Percentiles rank a stretch among this genome's conserved stretches.
Evolutionary conservation across 1,140 invertebrate genomes (phyloP).

Genomic region (Eumeta japonica): DNA sequence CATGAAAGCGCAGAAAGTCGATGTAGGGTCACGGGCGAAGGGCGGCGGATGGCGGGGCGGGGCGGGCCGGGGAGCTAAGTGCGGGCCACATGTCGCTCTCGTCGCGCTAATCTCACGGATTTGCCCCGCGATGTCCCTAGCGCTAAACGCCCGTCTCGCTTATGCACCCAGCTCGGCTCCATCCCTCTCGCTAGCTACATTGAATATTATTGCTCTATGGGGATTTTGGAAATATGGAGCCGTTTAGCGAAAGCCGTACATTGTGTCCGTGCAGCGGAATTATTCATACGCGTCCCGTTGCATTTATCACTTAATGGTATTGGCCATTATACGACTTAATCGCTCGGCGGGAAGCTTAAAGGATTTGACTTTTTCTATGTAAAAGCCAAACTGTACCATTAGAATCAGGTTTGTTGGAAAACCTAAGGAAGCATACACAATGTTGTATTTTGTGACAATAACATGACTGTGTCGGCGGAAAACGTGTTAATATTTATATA

Average conservation of each 20-base stretch:
- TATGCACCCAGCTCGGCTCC: slow-evolving; percentile 16
- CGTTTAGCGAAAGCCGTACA: slow-evolving; percentile 55
- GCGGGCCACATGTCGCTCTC: slow-evolving; percentile 54
- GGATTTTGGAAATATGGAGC: slow-evolving; percentile 59
- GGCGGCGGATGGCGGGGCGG: no score
- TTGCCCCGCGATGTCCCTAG: slow-evolving; percentile 46
- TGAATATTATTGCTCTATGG: slow-evolving; percentile 60
- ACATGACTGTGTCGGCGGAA: no score
- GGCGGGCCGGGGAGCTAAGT: no score
- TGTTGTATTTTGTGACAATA: no score
- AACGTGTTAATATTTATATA: no score
- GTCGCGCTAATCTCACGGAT: slow-evolving; percentile 54
- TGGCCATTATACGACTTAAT: slow-evolving; percentile 52
- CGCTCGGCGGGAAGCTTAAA: no score
- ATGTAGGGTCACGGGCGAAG: no score
- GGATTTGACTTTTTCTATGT: no score
- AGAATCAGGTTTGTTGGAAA: no score
- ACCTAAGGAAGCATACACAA: no score
- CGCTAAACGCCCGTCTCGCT: slow-evolving; percentile 25
- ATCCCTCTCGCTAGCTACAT: slow-evolving; percentile 44
- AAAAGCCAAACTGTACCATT: no score
- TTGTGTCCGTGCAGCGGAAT: slow-evolving; percentile 53
- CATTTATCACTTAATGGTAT: slow-evolving; percentile 58
- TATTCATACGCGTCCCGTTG: slow-evolving; percentile 51
- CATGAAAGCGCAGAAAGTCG: no score